Conservation (phyloP, 2,113 vertebrate genomes). For the Cephalophus harveyi region DNA sequence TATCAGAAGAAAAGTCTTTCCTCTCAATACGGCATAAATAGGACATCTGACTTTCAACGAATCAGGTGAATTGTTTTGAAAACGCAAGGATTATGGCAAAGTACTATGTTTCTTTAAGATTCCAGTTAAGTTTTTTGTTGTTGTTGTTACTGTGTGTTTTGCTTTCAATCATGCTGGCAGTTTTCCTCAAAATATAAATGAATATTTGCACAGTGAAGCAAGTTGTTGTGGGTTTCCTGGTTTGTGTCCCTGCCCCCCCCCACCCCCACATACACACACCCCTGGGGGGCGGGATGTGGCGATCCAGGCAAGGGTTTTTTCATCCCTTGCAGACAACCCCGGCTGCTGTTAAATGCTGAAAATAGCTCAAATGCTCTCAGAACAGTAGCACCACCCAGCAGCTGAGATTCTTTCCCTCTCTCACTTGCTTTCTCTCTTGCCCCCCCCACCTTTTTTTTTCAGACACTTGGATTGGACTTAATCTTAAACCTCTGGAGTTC, state of each 20-base stretch:
- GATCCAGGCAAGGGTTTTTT: constrained; percentile 59
- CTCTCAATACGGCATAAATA: background rate
- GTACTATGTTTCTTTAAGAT: constrained; percentile 38
- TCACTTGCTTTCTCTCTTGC: constrained; percentile 73
- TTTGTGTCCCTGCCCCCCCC: background rate
- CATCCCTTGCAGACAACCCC: constrained; percentile 77
- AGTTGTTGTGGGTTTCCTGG: constrained; percentile 77
- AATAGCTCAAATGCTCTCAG: constrained; percentile 87
- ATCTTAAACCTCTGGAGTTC: constrained; percentile 75
- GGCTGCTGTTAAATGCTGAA: constrained; percentile 83
- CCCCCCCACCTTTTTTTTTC: constrained; percentile 59
- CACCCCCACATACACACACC: background rate
- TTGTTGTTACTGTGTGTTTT: background rate
- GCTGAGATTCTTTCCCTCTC: constrained; percentile 77
- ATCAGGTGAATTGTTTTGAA: constrained; percentile 1
- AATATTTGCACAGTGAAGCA: constrained; percentile 70
- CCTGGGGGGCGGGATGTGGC: constrained; percentile 3
- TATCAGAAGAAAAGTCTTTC: background rate
- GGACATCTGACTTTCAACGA: constrained; percentile 2
- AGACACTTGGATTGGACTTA: constrained; percentile 78
- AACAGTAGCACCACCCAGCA: constrained; percentile 81
- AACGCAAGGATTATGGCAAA: background rate
- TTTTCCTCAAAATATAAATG: constrained; percentile 72
- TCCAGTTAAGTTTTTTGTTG: background rate
- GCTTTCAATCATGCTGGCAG: constrained; percentile 21